A percentile compares a stretch with the other conserved stretches of the same genome.
Conservation (phyloP, 2,888 invertebrate genomes). For the Protonemura montana region DNA sequence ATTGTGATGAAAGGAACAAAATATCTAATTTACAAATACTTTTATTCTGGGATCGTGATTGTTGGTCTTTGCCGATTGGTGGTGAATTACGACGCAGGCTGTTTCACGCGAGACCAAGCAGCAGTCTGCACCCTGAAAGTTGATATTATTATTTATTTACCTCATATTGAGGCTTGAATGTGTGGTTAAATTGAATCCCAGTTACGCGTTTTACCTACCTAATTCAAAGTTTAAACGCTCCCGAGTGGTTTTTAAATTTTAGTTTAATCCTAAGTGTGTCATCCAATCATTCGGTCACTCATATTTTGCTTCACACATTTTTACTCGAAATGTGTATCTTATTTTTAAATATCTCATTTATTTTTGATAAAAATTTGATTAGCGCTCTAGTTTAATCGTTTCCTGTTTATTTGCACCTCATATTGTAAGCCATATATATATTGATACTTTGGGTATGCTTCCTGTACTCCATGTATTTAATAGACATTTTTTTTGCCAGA, state of each 20-base stretch:
- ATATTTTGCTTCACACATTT: not conserved
- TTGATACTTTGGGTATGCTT: not conserved
- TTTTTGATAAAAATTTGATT: not conserved
- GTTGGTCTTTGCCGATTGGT: not conserved
- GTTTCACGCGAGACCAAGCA: not conserved
- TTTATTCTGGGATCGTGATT: not conserved
- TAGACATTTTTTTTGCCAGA: no score
- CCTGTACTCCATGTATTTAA: not conserved
- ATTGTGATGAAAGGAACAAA: not conserved
- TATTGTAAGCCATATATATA: not conserved
- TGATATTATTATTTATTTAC: constrained; percentile 12
- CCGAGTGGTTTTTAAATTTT: not conserved
- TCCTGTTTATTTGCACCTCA: not conserved
- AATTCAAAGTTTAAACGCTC: not conserved
- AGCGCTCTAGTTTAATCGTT: not conserved
- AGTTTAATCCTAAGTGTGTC: not conserved
- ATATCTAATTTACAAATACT: not conserved
- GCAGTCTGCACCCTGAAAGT: not conserved
- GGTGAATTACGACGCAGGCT: not conserved
- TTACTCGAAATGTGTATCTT: not conserved
- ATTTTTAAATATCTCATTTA: not conserved
- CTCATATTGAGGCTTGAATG: not conserved
- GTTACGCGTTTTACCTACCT: not conserved
- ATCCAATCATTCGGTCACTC: not conserved
- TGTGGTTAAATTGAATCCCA: not conserved